These are phyloP conservation scores for Sipha flava DNA, from an alignment of 1,140 invertebrate species.

Conservation along the genomic window DNA sequence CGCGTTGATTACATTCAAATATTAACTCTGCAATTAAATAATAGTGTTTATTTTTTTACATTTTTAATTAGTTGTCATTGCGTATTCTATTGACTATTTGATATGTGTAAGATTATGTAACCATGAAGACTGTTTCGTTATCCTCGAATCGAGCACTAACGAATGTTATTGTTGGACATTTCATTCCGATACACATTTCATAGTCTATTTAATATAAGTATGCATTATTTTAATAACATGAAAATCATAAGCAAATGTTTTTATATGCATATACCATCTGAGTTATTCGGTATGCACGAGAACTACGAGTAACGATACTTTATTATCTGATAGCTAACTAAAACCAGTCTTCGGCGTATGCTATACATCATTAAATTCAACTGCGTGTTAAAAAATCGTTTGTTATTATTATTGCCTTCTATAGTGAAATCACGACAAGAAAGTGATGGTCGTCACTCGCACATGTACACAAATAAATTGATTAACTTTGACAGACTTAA, in stretches of 20 bases:
- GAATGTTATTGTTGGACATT: too few species aligned
- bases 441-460: background rate
- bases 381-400: background rate
- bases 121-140: too few species aligned
- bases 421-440: background rate
- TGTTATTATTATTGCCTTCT: too few species aligned
- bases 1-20: background rate
- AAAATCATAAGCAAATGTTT: background rate
- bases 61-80: too few species aligned
- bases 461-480: background rate
- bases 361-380: background rate
- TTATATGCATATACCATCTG: background rate
- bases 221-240: too few species aligned
- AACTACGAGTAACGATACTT: background rate
- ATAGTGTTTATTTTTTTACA: background rate
- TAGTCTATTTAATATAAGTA: too few species aligned
- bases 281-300: background rate
- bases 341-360: background rate
- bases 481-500: background rate
- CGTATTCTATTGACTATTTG: too few species aligned
- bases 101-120: too few species aligned
- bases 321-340: background rate
- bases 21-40: background rate
- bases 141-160: too few species aligned
- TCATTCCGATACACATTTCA: too few species aligned